A percentile compares a stretch with the other conserved stretches of the same genome.
phyloP scores from a whole-genome alignment of 1,140 invertebrate species.

The Heterodera carotae region DNA sequence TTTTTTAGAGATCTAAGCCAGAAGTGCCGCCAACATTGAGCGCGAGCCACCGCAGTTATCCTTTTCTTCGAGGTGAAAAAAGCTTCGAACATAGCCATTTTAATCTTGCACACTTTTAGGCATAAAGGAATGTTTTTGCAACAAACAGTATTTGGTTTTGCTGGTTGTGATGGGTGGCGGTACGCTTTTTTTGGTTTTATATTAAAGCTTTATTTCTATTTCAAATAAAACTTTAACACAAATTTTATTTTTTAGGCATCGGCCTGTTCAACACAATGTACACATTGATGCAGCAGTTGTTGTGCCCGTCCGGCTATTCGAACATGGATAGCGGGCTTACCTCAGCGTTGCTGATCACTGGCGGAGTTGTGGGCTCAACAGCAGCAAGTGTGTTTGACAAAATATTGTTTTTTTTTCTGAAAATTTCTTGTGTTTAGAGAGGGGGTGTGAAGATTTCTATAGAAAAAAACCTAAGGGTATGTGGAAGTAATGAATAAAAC shows the following conservation, averaged over 20 bases:
- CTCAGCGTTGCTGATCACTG: conserved; percentile 62
- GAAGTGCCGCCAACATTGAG: conserved; percentile 59
- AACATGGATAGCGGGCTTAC: conserved; percentile 59
- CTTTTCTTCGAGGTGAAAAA: conserved; percentile 53
- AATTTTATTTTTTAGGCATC: conserved; percentile 38
- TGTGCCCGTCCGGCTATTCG: conserved; percentile 61
- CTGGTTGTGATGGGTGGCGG: conserved; percentile 60
- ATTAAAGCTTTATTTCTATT: not conserved
- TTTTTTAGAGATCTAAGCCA: conserved; percentile 55
- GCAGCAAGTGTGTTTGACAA: conserved; percentile 41
- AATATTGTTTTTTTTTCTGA: too few relatives aligned
- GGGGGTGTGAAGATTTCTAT: too few relatives aligned
- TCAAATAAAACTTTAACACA: conserved; percentile 10
- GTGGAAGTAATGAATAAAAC: too few relatives aligned
- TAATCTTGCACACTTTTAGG: conserved; percentile 43
- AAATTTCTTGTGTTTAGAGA: too few relatives aligned
- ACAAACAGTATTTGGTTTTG: conserved; percentile 55
- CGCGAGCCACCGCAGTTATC: conserved; percentile 57
- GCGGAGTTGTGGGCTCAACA: conserved; percentile 61
- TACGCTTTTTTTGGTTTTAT: not conserved
- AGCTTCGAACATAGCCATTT: too few relatives aligned
- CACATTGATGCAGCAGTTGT: conserved; percentile 62
- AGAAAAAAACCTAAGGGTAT: too few relatives aligned
- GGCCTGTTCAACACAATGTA: conserved; percentile 66
- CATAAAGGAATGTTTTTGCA: conserved; percentile 59